Evolutionary conservation across 2,113 vertebrate genomes (phyloP).

Genomic region (Dunckerocampus dactyliophorus): DNA sequence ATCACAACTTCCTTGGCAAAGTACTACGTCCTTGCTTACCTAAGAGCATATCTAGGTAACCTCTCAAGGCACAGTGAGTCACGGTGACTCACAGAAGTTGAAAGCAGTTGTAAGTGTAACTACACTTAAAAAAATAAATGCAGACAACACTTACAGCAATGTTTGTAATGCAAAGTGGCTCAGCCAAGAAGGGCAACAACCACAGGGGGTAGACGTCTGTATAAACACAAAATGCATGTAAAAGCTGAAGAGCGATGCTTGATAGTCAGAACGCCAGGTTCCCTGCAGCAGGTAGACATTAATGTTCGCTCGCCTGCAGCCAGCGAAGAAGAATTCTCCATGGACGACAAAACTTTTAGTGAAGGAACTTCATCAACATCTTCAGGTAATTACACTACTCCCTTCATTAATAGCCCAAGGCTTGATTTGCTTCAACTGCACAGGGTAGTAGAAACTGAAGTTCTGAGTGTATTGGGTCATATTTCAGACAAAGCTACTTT

Average conservation of each 20-base stretch:
- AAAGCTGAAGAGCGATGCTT: constrained; percentile 1
- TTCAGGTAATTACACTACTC: constrained; percentile 6
- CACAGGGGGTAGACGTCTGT: background rate
- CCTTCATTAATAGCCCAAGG: constrained; percentile 5
- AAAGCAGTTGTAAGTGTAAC: background rate
- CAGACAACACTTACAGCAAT: background rate
- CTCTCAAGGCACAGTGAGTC: constrained; percentile 7
- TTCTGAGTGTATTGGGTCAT: background rate
- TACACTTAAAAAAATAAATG: background rate
- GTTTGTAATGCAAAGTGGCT: constrained; percentile 7
- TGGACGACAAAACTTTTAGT: constrained; percentile 5
- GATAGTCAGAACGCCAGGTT: background rate
- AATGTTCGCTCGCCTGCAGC: background rate
- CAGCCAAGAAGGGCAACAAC: constrained; percentile 4
- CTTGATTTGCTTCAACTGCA: constrained; percentile 1
- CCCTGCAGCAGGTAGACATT: background rate
- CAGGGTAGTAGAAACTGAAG: background rate
- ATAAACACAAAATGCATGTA: constrained; percentile 7
- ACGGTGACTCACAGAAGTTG: background rate
- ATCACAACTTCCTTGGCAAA: background rate
- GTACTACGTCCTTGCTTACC: background rate
- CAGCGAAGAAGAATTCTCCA: background rate
- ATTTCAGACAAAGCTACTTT: background rate
- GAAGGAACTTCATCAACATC: constrained; percentile 3
- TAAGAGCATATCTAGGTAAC: background rate